A percentile compares a stretch with the other conserved stretches of the same genome.
These are phyloP conservation scores for Microcebus ravelobensis DNA, from an alignment of 2,113 vertebrate species.

Conservation along the genomic window DNA sequence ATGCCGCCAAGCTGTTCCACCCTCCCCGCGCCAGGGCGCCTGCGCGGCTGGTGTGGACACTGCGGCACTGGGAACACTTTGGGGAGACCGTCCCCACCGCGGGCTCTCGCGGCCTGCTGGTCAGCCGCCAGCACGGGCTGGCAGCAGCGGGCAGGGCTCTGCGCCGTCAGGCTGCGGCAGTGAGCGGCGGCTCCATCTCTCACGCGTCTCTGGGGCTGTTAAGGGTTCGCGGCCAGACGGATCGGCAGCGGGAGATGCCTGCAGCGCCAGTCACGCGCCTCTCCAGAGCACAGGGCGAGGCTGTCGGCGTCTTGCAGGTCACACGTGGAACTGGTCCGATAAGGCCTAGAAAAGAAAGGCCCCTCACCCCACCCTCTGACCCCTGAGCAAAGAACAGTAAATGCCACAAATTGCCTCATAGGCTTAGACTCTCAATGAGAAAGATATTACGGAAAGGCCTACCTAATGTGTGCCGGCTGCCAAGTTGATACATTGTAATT, in stretches of 20 bases:
- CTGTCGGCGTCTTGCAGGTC: background rate
- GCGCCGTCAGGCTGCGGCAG: background rate
- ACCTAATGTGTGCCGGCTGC: background rate
- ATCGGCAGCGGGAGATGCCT: background rate
- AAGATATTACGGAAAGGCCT: background rate
- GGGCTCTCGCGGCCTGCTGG: background rate
- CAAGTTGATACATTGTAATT: background rate
- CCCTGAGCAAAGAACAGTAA: background rate
- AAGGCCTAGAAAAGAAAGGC: background rate
- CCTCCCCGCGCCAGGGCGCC: background rate
- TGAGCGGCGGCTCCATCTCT: background rate
- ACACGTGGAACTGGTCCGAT: background rate
- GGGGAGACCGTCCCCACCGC: background rate
- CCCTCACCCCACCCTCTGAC: background rate
- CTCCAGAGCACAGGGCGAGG: background rate
- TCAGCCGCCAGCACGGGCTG: background rate
- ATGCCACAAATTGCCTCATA: background rate
- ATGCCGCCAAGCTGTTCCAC: constrained; percentile 74
- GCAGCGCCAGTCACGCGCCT: background rate
- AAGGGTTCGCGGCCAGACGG: background rate
- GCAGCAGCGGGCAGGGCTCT: background rate
- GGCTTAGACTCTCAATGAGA: background rate
- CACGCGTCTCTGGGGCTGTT: background rate
- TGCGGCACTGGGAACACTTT: background rate
- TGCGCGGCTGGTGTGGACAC: background rate